Evolutionary conservation across 2,113 vertebrate genomes (phyloP), one percentile per base, ranked within the genome.

Genomic region (Scomber scombrus): DNA sequence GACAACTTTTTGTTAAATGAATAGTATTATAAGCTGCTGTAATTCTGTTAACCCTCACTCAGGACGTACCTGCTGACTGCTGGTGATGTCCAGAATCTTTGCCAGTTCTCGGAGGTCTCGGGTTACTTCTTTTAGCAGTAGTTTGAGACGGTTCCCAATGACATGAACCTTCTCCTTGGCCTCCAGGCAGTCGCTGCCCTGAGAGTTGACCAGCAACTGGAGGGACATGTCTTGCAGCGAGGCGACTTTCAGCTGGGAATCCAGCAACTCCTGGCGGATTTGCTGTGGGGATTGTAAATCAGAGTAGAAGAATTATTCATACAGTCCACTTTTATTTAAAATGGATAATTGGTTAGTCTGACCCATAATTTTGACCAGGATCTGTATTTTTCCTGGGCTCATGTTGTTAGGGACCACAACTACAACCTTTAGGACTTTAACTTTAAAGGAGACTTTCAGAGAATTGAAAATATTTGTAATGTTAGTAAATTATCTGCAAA

Each of bases 81-180:
- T 96, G 80, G 96, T 96, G 89, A 98, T 94, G 85, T 97, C 97
- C 93, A 97, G 87, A 16, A 94, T 93, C 94, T 95, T 97, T 83
- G 97, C 97, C 80, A 99, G 90, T 71, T 98, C 97, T 89, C 96
- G 93, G 76, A 99, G 96, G 78, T 97, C 96, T 85, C 47, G 93
- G 16, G 95, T 96, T 54, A 99, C 97, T 78, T 98, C 98, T 87
- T 99, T 99, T 64, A 99, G 91, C 83, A 99, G 96, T 66, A 98
- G 87, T 88, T 98, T 98, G 68, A 99, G 96, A 46, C 98, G 95
- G 90, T 99, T 99, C 84, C 97, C 97, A 69, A 99, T 98, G 47
- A 99, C 97, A 9, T 98, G 98, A 29, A 99, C 98, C 89, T 99
- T 99, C 91, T 99, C 98, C 87, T 99, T 98, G 91, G 98, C 97